These are phyloP conservation scores for Telmatochromis brichardi DNA, from an alignment of 2,113 vertebrate species.

Conservation along the genomic window DNA sequence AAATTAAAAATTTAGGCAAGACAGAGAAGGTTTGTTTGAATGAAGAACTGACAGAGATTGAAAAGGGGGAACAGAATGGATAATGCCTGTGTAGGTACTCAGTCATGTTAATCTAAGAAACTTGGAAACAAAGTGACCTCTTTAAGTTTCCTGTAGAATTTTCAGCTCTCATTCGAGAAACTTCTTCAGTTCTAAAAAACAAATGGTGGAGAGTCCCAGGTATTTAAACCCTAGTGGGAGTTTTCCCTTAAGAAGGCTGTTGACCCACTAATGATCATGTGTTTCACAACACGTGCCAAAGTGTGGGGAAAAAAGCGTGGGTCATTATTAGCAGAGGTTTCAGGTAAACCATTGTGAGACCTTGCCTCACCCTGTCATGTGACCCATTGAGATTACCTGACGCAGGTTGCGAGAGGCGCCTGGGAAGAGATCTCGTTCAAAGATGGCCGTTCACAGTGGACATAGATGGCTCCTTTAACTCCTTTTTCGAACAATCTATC, in stretches of 20 bases:
- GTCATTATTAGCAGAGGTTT: not conserved
- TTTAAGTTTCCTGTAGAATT: not conserved
- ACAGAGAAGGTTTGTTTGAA: not conserved
- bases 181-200: not conserved
- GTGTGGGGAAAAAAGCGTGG: fast-evolving
- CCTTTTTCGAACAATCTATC: not conserved
- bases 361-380: not conserved
- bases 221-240: not conserved
- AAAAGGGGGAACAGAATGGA: not conserved
- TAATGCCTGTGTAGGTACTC: not conserved
- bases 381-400: not conserved
- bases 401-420: not conserved
- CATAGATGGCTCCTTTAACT: not conserved
- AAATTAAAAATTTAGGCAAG: not conserved
- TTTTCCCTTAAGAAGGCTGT: not conserved
- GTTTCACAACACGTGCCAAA: not conserved
- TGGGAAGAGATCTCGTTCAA: not conserved
- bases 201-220: not conserved
- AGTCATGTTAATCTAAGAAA: not conserved
- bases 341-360: not conserved
- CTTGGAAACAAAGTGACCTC: not conserved
- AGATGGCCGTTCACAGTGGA: not conserved
- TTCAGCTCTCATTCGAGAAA: not conserved
- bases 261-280: not conserved
- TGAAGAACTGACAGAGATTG: not conserved